Evolutionary conservation across 2,888 invertebrate species (phyloP), one percentile per base, ranked within the genome.

Genomic region (Alitta virens): DNA sequence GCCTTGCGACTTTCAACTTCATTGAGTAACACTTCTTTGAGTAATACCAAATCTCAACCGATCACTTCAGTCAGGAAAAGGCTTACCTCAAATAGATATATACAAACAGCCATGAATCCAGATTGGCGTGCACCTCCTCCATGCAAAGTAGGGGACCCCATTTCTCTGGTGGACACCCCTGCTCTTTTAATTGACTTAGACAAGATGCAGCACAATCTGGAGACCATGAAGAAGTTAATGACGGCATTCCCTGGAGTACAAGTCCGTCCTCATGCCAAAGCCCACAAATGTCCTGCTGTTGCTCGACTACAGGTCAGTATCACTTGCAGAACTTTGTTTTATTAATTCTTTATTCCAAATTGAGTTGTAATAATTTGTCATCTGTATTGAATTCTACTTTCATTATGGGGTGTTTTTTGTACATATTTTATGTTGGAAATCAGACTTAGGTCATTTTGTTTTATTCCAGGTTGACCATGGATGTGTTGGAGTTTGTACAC

Each of bases 241-340:
- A 23, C 61, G 51, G 16, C 21, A 14, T 69, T 42, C 42, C 63
- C 67, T 24, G 42, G 42, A 18, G 68, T 69, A 12, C 18, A 49
- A 16, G 43, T 67, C 3, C 21, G 69, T 21, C 63, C 62, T 12
- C 69, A 69, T 51, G 60, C 27, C 18, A 69, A 69, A 56, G 67
- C 69, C 18, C 69, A 69, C 57, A 69, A 69, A 57, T 61, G 62
- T 24, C 68, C 68, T n/a, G 63, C 38, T 9, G 14, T 69, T 1
- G 68, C 67, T 3, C 56, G 46, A 24, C 24, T 67, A 38, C 69
- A 91, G 67, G 68, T 68, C 16, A 46, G 40, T 27, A 2, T 2
- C n/a, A 38, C 33, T 33, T 33, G 33, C 33, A 7, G n/a, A n/a
- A n/a, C n/a, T 33, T 33, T 33, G 33, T 33, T 33, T 33, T 7